Percentiles rank a stretch among this genome's conserved stretches.
Conservation (phyloP, 2,113 vertebrate genomes). For the Clinocottus analis region DNA sequence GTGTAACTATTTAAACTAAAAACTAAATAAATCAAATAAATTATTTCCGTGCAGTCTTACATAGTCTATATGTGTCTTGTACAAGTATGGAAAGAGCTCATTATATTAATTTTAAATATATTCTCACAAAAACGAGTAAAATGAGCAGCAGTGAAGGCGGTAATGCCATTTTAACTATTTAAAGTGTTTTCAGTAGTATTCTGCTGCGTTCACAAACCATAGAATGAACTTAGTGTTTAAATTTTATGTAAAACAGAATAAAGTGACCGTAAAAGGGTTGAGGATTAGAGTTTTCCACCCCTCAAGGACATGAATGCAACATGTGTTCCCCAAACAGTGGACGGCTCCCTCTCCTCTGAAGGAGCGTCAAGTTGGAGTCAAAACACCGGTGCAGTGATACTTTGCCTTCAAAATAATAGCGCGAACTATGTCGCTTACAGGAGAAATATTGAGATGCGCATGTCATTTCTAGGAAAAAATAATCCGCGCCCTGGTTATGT, state of each 20-base stretch:
- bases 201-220: neutral
- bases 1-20: neutral
- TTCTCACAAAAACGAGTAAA: neutral
- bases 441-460: neutral
- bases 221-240: neutral
- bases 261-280: neutral
- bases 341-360: neutral
- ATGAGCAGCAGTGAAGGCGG: neutral
- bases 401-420: slow-evolving; percentile 28
- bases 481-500: neutral
- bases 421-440: neutral
- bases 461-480: neutral
- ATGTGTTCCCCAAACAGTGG: slow-evolving; percentile 22
- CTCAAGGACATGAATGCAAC: slow-evolving; percentile 25
- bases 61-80: too few relatives aligned
- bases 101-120: neutral
- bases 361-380: neutral
- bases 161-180: neutral
- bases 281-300: too few relatives aligned
- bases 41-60: too few relatives aligned
- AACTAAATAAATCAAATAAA: neutral
- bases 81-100: too few relatives aligned
- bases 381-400: neutral
- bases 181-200: neutral
- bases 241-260: neutral